phyloP scores from a whole-genome alignment of 1,140 invertebrate species.

The Aphaenogaster rudis region DNA sequence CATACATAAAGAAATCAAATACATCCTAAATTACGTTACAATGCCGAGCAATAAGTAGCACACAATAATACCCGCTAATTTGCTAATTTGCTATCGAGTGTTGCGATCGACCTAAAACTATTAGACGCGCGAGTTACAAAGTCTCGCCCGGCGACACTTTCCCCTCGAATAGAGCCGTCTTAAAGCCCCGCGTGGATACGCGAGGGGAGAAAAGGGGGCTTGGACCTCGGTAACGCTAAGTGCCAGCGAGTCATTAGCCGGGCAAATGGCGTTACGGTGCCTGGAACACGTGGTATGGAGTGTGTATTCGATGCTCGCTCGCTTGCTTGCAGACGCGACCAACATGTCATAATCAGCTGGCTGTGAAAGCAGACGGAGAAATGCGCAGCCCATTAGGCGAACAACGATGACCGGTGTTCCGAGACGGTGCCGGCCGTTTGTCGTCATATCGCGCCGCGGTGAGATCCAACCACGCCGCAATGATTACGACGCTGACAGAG shows the following conservation, averaged over 20 bases:
- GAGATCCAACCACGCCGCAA: conserved; percentile 42
- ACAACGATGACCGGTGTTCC: conserved; percentile 83
- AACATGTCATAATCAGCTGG: conserved; percentile 87
- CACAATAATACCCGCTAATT: conserved; percentile 13
- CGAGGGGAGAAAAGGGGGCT: conserved; percentile 32
- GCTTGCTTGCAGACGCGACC: conserved; percentile 80
- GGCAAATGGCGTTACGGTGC: conserved; percentile 85
- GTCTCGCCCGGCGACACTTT: conserved; percentile 38
- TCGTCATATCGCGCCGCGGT: conserved; percentile 63
- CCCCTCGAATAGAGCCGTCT: conserved; percentile 57
- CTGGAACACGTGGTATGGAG: conserved; percentile 83
- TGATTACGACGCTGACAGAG: conserved; percentile 62
- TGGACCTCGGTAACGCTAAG: conserved; percentile 70
- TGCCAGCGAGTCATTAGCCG: conserved; percentile 85
- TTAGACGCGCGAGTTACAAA: conserved; percentile 29
- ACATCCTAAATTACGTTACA: background rate
- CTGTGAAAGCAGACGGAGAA: conserved; percentile 85
- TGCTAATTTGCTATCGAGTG: conserved; percentile 23
- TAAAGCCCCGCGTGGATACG: conserved; percentile 3
- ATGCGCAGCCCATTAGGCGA: conserved; percentile 85
- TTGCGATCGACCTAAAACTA: conserved; percentile 2
- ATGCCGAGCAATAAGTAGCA: conserved; percentile 35
- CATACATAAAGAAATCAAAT: background rate
- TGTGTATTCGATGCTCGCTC: conserved; percentile 53
- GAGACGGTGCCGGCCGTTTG: conserved; percentile 73